Conservation (phyloP, 2,888 invertebrate species). For the Chymomyza amoena region DNA sequence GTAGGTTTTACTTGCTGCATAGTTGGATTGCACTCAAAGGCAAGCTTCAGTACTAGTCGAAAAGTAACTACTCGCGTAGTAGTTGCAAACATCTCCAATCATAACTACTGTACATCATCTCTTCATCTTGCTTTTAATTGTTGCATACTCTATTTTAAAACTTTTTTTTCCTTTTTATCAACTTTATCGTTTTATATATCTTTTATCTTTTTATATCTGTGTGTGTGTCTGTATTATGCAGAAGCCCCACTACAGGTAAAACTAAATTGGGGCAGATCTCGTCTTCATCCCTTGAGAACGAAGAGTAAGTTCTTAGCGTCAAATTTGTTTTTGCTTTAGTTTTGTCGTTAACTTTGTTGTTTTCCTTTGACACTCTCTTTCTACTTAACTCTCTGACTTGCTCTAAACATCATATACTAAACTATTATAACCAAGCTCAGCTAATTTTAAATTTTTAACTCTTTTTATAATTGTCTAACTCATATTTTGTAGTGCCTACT, state of each 20-base stretch:
- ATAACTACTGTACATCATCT: conserved; percentile 7
- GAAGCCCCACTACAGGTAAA: conserved; percentile 76
- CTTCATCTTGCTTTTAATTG: conserved; percentile 16
- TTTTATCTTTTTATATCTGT: conserved; percentile 37
- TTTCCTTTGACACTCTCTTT: conserved; percentile 44
- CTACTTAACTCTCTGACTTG: conserved; percentile 21
- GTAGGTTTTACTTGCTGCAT: conserved; percentile 33
- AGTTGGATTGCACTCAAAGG: conserved; percentile 51
- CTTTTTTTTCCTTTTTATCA: conserved; percentile 9
- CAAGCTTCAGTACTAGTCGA: conserved; percentile 45
- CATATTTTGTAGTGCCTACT: conserved; percentile 46
- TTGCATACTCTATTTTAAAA: conserved; percentile 38
- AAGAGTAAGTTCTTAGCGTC: conserved; percentile 75
- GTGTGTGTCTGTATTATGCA: conserved; percentile 61
- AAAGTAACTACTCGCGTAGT: not conserved
- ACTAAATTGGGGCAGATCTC: conserved; percentile 75
- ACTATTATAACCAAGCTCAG: not conserved
- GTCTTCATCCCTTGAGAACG: conserved; percentile 74
- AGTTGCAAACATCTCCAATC: conserved; percentile 2
- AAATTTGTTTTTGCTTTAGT: conserved; percentile 52
- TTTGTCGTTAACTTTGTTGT: conserved; percentile 63
- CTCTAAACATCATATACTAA: conserved; percentile 1
- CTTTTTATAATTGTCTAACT: conserved; percentile 29
- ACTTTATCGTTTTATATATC: conserved; percentile 45
- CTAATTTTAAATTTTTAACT: conserved; percentile 7